These are phyloP conservation scores for Platycheirus rosarum DNA, from an alignment of 2,888 invertebrate genomes.

Conservation along the genomic window DNA sequence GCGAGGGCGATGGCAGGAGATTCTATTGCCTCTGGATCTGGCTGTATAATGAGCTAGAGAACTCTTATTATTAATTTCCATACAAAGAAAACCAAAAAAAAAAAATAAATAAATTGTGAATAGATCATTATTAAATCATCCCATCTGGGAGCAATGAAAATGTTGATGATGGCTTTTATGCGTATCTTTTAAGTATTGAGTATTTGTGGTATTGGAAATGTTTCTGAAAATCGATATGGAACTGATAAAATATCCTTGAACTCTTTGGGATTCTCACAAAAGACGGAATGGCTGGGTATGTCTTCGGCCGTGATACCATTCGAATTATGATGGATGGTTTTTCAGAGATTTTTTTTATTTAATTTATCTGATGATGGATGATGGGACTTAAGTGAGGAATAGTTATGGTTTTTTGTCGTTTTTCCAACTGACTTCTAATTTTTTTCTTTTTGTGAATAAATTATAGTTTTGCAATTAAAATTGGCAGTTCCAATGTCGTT, in stretches of 20 bases:
- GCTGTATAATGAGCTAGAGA: constrained; percentile 19
- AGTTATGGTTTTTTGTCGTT: background rate
- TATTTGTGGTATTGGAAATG: background rate
- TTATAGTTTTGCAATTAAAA: too few relatives aligned
- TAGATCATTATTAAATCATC: constrained; percentile 51
- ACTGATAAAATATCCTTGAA: background rate
- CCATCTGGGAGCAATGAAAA: constrained; percentile 26
- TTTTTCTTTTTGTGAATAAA: too few relatives aligned
- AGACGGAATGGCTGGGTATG: background rate
- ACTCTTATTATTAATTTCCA: constrained; percentile 41
- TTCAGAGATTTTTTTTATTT: background rate
- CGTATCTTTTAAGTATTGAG: background rate
- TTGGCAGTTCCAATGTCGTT: too few relatives aligned
- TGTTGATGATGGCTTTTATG: constrained; percentile 11
- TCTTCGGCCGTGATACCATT: background rate
- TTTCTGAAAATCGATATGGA: background rate
- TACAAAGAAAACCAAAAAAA: constrained; percentile 32
- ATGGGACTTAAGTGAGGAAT: background rate
- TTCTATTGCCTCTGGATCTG: background rate
- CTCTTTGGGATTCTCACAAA: background rate
- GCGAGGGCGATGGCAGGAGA: background rate
- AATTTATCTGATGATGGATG: background rate
- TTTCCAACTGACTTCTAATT: too few relatives aligned
- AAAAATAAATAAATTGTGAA: too few relatives aligned
- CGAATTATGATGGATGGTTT: background rate